These are phyloP conservation scores for Ochropleura leucogaster DNA, from an alignment of 2,888 invertebrate genomes.

Conservation along the genomic window DNA sequence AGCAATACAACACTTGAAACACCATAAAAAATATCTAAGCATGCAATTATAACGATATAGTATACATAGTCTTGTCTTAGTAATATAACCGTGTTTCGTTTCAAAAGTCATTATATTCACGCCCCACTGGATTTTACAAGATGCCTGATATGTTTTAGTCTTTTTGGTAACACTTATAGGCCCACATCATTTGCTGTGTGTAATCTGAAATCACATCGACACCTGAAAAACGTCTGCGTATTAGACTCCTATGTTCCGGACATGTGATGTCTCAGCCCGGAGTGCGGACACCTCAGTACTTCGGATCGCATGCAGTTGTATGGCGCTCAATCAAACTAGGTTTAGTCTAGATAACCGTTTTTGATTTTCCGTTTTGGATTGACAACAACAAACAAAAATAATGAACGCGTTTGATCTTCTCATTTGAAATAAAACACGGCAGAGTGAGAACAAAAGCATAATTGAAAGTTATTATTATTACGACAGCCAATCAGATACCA, in stretches of 20 bases:
- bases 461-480: constrained; percentile 57
- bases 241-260: constrained; percentile 47
- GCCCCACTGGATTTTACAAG: constrained; percentile 54
- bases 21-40: constrained; percentile 66
- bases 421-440: constrained; percentile 64
- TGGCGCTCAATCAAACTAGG: constrained; percentile 38
- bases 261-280: constrained; percentile 18
- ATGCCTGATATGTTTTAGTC: constrained; percentile 59
- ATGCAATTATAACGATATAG: constrained; percentile 69
- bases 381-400: constrained; percentile 40
- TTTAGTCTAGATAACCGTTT: constrained; percentile 24
- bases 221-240: constrained; percentile 60
- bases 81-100: constrained; percentile 63
- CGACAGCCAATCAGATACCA: constrained; percentile 67
- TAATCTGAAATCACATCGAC: constrained; percentile 61
- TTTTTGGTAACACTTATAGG: constrained; percentile 62
- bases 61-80: constrained; percentile 58
- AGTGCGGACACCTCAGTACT: constrained; percentile 16
- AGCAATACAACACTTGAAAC: constrained; percentile 64
- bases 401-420: constrained; percentile 26
- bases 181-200: constrained; percentile 62
- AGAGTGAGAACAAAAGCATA: constrained; percentile 58
- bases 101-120: constrained; percentile 59
- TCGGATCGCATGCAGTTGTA: constrained; percentile 44
- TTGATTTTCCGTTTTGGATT: constrained; percentile 23